Percentiles rank a stretch among this genome's conserved stretches.
Evolutionary conservation across 2,797 vertebrate species (phyloP).

Genomic region (Cetoscarus ocellatus): DNA sequence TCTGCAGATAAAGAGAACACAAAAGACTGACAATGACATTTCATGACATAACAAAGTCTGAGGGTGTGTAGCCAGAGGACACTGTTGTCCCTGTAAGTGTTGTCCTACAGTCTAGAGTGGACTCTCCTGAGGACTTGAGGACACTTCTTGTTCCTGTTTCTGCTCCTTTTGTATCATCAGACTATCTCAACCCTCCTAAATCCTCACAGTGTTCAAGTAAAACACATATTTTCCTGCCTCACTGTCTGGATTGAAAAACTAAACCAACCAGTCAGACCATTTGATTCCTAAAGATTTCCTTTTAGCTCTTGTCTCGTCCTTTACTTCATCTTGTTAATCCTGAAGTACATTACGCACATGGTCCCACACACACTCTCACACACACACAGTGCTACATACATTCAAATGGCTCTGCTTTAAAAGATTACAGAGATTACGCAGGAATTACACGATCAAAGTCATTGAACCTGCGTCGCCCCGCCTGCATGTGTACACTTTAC

Average conservation of each 20-base stretch:
- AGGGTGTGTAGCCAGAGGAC: conserved; percentile 5
- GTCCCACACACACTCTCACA: conserved; percentile 28
- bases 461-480: conserved; percentile 70
- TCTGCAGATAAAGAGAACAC: too few relatives aligned
- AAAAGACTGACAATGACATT: not conserved
- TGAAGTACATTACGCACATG: conserved; percentile 40
- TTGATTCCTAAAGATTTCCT: conserved; percentile 62
- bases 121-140: too few relatives aligned
- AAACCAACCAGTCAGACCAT: conserved; percentile 19
- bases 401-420: conserved; percentile 82
- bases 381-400: conserved; percentile 64
- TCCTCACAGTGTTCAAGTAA: not conserved
- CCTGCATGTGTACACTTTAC: conserved; percentile 57
- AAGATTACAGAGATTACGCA: conserved; percentile 88
- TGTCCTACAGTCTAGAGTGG: too few relatives aligned
- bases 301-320: conserved; percentile 46
- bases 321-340: conserved; percentile 68
- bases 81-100: not conserved
- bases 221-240: not conserved
- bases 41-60: not conserved
- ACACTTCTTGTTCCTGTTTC: not conserved
- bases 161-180: not conserved
- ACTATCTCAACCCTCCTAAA: not conserved
- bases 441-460: conserved; percentile 88
- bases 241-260: conserved; percentile 18